These are phyloP conservation scores for Porites evermanni DNA, from an alignment of 92 coral and sea anemone species.

Conservation along the genomic window DNA sequence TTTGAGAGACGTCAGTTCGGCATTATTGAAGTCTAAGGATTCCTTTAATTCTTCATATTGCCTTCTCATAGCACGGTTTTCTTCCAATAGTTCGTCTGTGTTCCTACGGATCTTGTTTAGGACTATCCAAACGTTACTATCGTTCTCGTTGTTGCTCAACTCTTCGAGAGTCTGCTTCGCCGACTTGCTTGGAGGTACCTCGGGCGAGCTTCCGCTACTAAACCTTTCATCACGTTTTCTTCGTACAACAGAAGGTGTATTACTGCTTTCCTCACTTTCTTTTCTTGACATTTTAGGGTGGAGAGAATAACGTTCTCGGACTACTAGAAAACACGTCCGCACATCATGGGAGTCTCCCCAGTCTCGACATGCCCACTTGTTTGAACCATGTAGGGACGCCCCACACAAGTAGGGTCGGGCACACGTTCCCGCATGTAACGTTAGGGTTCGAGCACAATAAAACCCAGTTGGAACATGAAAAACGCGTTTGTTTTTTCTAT, in stretches of 20 bases:
- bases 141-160: neutral
- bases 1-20: neutral
- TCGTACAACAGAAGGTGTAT: neutral
- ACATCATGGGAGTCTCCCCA: constrained; percentile 14
- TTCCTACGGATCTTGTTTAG: constrained; percentile 1
- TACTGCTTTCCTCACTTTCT: constrained; percentile 7
- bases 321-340: constrained; percentile 13
- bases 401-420: no score
- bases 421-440: no score
- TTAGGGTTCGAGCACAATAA: no score
- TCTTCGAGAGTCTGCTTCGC: constrained; percentile 10
- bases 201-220: constrained; percentile 9
- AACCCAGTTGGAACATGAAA: no score
- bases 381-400: no score
- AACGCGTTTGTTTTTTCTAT: no score
- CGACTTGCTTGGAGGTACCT: constrained; percentile 7
- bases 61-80: constrained; percentile 15
- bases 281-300: constrained; percentile 3
- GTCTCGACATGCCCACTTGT: no score
- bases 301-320: constrained; percentile 1
- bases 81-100: neutral
- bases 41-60: constrained; percentile 21
- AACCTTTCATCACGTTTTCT: constrained; percentile 7
- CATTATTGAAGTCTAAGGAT: neutral
- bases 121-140: neutral